These are phyloP conservation scores for Phylloscopus trochilus DNA, from an alignment of 2,113 vertebrate species.

Conservation along the genomic window DNA sequence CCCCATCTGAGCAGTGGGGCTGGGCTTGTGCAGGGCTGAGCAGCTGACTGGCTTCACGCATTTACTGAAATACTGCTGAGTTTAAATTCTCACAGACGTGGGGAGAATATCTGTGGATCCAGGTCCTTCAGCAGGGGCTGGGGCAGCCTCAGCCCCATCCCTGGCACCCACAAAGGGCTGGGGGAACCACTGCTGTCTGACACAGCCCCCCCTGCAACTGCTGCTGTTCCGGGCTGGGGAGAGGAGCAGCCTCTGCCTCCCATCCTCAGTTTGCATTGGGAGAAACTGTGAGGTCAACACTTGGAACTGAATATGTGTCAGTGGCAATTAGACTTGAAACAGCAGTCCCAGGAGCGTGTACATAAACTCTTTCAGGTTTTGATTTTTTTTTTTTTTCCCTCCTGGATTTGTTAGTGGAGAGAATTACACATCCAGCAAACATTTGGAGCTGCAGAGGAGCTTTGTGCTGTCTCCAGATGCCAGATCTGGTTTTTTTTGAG, in stretches of 20 bases:
- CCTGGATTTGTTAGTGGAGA: not conserved
- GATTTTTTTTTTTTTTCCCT: accelerated
- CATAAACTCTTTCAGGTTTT: not conserved
- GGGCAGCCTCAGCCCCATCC: not conserved
- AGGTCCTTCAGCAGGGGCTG: not conserved
- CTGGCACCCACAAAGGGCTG: not conserved
- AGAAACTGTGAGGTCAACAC: not conserved
- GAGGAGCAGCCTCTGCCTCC: not conserved
- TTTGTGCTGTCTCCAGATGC: not conserved
- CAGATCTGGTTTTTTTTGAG: not conserved
- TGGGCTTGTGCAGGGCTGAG: not conserved
- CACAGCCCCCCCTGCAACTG: accelerated
- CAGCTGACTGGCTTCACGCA: not conserved
- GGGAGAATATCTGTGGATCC: no score
- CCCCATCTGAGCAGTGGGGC: accelerated
- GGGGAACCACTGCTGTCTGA: accelerated
- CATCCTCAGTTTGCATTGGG: not conserved
- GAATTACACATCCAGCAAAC: not conserved
- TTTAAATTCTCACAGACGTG: accelerated
- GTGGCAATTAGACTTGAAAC: not conserved
- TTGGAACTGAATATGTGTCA: not conserved
- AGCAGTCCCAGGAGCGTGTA: not conserved
- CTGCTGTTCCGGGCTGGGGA: not conserved
- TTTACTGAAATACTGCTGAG: not conserved
- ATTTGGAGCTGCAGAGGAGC: not conserved